Evolutionary conservation across 2,797 vertebrate species (phyloP).

Genomic region (Falco peregrinus): DNA sequence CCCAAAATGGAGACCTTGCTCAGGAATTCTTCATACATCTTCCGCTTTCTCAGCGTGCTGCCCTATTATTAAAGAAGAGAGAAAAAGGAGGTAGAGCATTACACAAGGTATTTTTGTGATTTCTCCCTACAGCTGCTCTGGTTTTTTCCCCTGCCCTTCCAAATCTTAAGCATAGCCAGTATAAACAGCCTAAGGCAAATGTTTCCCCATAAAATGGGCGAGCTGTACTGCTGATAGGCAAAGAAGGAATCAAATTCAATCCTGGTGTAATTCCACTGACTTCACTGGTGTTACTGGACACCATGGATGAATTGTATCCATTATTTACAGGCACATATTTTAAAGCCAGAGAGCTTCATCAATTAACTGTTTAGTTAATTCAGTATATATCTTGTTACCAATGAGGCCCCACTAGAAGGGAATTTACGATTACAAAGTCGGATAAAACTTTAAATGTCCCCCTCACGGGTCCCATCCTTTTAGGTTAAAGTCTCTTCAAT

Average conservation of each 20-base stretch:
- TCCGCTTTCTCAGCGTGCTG: constrained; percentile 93
- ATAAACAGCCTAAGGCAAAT: constrained; percentile 56
- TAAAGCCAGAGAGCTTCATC: neutral
- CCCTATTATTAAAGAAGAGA: constrained; percentile 80
- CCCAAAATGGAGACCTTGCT: constrained; percentile 97
- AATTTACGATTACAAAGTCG: neutral
- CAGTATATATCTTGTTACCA: neutral
- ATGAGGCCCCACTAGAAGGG: neutral
- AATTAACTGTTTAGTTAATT: constrained; percentile 44
- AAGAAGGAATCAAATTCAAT: constrained; percentile 42
- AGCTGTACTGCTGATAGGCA: constrained; percentile 43
- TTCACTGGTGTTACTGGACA: constrained; percentile 40
- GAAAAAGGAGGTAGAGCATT: constrained; percentile 13
- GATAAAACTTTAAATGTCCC: neutral
- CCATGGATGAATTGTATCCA: neutral
- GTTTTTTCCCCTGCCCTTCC: neutral
- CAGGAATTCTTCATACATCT: constrained; percentile 97
- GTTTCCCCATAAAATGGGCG: constrained; percentile 49
- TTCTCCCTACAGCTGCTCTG: constrained; percentile 51
- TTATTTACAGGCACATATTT: constrained; percentile 13
- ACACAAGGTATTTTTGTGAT: constrained; percentile 57
- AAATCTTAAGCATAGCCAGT: constrained; percentile 30
- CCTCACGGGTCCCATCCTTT: neutral
- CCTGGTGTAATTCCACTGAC: constrained; percentile 8
- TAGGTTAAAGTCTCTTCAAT: neutral